Conservation (phyloP, 2,113 vertebrate species). For the Maccullochella peelii region DNA sequence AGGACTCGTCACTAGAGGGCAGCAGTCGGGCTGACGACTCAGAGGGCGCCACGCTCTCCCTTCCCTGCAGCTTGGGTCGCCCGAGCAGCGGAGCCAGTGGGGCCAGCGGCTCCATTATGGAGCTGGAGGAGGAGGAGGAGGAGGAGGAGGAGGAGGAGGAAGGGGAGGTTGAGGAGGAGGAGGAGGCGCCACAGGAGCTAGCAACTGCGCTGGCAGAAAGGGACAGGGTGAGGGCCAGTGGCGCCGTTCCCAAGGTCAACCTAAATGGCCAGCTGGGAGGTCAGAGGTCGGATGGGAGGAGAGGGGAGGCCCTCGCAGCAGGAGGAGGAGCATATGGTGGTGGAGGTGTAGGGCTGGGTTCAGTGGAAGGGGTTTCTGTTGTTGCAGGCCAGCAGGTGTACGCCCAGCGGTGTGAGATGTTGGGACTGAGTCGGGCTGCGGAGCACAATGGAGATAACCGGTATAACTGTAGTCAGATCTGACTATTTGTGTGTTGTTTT, state of each 20-base stretch:
- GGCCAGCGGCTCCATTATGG: conserved; percentile 90
- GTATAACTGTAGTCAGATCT: conserved; percentile 64
- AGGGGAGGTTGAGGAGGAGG: conserved; percentile 77
- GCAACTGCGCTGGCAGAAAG: conserved; percentile 62
- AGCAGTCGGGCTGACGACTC: conserved; percentile 96
- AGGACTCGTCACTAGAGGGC: conserved; percentile 98
- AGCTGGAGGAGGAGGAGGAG: conserved; percentile 96
- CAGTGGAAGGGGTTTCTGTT: conserved; percentile 93
- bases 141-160: conserved; percentile 88
- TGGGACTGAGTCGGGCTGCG: conserved; percentile 79
- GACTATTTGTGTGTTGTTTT: neutral
- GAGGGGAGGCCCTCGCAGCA: conserved; percentile 76
- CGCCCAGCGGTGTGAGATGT: conserved; percentile 85
- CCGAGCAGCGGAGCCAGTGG: conserved; percentile 86
- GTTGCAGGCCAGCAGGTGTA: conserved; percentile 95
- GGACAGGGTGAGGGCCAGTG: conserved; percentile 82
- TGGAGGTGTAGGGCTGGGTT: conserved; percentile 83
- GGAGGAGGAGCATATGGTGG: conserved; percentile 70
- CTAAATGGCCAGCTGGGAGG: conserved; percentile 93
- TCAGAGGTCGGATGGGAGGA: conserved; percentile 95
- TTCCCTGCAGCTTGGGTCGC: conserved; percentile 86
- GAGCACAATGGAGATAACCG: conserved; percentile 91
- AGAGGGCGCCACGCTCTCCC: conserved; percentile 90
- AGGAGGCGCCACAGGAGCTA: conserved; percentile 84
- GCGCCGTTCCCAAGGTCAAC: conserved; percentile 86